A percentile compares a stretch with the other conserved stretches of the same genome.
Evolutionary conservation across 1,140 invertebrate genomes (phyloP).

Genomic region (Spodoptera litura): DNA sequence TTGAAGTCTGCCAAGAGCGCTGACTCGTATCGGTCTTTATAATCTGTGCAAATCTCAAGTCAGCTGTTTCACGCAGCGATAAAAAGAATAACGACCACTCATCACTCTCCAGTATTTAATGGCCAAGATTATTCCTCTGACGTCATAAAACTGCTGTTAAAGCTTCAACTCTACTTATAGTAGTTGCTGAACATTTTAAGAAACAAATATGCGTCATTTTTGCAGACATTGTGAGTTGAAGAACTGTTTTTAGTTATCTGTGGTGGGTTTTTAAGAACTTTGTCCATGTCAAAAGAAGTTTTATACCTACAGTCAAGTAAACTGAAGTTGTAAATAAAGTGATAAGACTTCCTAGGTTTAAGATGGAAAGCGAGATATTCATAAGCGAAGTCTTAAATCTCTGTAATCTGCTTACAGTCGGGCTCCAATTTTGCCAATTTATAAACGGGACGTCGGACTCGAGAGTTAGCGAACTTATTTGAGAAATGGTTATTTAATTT

Average conservation of each 20-base stretch:
- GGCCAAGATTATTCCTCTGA: slow-evolving; percentile 9
- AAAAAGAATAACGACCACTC: slow-evolving; percentile 39
- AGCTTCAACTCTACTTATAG: slow-evolving; percentile 16
- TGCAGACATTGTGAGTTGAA: neutral
- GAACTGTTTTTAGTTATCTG: neutral
- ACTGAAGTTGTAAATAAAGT: neutral
- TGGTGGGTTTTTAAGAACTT: neutral
- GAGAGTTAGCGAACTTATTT: too few relatives aligned
- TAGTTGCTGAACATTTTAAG: neutral
- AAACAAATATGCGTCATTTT: neutral
- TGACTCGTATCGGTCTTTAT: neutral
- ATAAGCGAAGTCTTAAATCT: neutral
- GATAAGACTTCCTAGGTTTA: neutral
- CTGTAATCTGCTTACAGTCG: neutral
- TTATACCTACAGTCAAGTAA: neutral
- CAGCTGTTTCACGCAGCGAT: slow-evolving; percentile 25
- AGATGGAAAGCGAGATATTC: neutral
- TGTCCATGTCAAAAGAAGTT: neutral
- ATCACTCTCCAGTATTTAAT: slow-evolving; percentile 20
- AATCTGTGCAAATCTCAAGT: slow-evolving; percentile 16
- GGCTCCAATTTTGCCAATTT: too few relatives aligned
- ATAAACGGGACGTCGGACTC: too few relatives aligned
- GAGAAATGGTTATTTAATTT: too few relatives aligned
- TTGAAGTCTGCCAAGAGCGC: neutral
- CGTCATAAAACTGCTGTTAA: slow-evolving; percentile 29